A percentile compares a stretch with the other conserved stretches of the same genome.
Evolutionary conservation across 1,140 invertebrate genomes (phyloP).

Genomic region (Drosophila pandora): DNA sequence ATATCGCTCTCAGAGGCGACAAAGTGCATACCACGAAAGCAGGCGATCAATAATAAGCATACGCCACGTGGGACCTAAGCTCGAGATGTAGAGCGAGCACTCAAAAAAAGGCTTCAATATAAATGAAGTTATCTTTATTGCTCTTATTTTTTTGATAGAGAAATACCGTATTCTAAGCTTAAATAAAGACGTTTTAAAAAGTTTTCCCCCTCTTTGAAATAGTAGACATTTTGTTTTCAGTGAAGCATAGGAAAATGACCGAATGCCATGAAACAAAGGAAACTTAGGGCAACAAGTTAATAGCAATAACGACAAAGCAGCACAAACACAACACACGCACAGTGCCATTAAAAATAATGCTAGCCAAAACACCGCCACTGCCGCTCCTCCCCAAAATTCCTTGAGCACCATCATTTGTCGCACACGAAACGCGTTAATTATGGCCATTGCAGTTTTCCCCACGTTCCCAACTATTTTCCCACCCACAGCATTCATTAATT

Average conservation of each 20-base stretch:
- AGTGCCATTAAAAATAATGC: slow-evolving; percentile 73
- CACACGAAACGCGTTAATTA: slow-evolving; percentile 80
- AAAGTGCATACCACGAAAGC: slow-evolving; percentile 45
- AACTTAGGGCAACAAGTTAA: slow-evolving; percentile 67
- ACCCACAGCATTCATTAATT: slow-evolving; percentile 71
- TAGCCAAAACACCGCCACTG: slow-evolving; percentile 24
- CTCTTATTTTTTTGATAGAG: no score
- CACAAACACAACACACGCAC: slow-evolving; percentile 57
- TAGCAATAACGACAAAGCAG: slow-evolving; percentile 47
- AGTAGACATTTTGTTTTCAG: neutral
- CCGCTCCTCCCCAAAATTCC: slow-evolving; percentile 7
- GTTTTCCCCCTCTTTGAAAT: neutral
- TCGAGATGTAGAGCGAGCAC: slow-evolving; percentile 19
- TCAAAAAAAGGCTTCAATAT: neutral
- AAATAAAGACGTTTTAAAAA: no score
- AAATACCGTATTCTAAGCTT: no score
- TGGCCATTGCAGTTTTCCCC: slow-evolving; percentile 67
- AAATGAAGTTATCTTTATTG: no score
- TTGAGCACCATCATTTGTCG: slow-evolving; percentile 69
- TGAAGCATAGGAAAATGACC: slow-evolving; percentile 18
- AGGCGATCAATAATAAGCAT: slow-evolving; percentile 42
- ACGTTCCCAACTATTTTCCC: slow-evolving; percentile 1
- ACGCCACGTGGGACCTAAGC: slow-evolving; percentile 33
- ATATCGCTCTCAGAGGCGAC: slow-evolving; percentile 45
- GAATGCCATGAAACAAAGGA: slow-evolving; percentile 35